Percentiles rank a stretch among this genome's conserved stretches.
Evolutionary conservation across 1,140 invertebrate genomes (phyloP).

Genomic region (Aphelinus certus): DNA sequence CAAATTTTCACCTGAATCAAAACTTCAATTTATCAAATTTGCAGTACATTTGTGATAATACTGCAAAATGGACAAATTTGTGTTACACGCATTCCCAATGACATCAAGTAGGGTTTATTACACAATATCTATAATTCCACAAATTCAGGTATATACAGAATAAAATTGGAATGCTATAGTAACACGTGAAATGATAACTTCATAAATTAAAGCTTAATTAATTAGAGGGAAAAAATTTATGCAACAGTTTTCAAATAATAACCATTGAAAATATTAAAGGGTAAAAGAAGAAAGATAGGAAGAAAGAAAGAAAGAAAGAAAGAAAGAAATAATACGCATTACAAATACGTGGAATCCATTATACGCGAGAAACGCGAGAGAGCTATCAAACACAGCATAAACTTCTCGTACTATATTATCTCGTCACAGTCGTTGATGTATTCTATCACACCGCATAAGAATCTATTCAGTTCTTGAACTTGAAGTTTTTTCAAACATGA

Average conservation of each 20-base stretch:
- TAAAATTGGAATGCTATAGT: conserved; percentile 34
- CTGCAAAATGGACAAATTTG: conserved; percentile 13
- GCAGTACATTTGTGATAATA: conserved; percentile 11
- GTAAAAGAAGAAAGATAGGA: not conserved
- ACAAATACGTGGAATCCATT: conserved; percentile 16
- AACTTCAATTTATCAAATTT: conserved; percentile 7
- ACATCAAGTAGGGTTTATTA: not conserved
- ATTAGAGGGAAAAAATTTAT: conserved; percentile 11
- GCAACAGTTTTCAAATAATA: not conserved
- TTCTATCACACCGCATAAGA: conserved; percentile 9
- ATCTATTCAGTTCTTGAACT: conserved; percentile 6
- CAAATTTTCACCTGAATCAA: conserved; percentile 8
- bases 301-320: not conserved
- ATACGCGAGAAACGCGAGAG: not conserved
- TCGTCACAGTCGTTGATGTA: not conserved
- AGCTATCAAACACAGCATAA: conserved; percentile 5
- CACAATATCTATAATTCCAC: not conserved
- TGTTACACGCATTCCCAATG: conserved; percentile 4
- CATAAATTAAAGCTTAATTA: conserved; percentile 23
- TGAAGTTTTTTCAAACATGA: conserved; percentile 10
- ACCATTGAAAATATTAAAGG: not conserved
- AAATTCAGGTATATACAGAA: conserved; percentile 22
- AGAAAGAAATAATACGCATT: not conserved
- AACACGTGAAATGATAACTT: conserved; percentile 17
- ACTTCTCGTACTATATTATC: conserved; percentile 15